Conservation (phyloP, 2,797 vertebrate genomes). For the Premnoplex brunnescens region DNA sequence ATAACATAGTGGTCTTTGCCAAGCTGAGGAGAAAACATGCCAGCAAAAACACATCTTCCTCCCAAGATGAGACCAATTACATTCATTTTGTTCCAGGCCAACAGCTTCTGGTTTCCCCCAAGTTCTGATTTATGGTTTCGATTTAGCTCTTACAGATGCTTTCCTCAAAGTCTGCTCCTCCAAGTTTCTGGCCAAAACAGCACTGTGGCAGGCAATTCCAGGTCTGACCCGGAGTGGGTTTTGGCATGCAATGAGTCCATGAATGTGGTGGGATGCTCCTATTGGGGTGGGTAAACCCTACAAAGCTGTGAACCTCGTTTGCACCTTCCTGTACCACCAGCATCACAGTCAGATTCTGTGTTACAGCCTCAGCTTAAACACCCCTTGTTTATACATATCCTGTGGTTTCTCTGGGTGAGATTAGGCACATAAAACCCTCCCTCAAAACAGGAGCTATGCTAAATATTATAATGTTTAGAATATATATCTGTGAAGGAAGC, state of each 20-base stretch:
- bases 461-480: not conserved
- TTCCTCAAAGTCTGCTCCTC: not conserved
- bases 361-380: not conserved
- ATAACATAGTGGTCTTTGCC: not conserved
- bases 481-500: not conserved
- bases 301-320: not conserved
- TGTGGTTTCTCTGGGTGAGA: not conserved
- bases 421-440: not conserved
- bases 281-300: not conserved
- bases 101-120: slow-evolving; percentile 8
- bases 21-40: not conserved
- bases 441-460: not conserved
- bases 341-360: accelerated
- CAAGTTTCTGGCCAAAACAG: not conserved
- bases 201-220: not conserved
- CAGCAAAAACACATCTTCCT: not conserved
- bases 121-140: not conserved
- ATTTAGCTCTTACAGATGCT: not conserved
- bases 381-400: not conserved
- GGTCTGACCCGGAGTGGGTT: not conserved
- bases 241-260: not conserved
- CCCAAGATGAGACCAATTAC: not conserved
- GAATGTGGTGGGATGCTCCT: not conserved
- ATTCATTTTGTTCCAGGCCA: not conserved
- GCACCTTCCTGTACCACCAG: not conserved